These are phyloP conservation scores for Spea multiplicata DNA, from an alignment of 2,113 vertebrate species.

Conservation along the genomic window DNA sequence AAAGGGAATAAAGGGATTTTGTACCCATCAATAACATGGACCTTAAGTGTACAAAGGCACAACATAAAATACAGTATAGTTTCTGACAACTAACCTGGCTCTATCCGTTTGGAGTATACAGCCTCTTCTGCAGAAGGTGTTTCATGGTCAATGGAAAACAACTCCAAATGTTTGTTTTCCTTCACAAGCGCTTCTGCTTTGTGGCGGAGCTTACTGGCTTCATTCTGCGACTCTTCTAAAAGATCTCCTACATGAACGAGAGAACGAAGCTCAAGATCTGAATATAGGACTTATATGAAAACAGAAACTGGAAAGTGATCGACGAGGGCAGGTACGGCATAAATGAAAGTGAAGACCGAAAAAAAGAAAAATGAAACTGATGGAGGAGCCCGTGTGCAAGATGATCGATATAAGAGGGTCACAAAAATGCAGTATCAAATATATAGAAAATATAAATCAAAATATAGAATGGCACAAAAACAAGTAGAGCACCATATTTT, in stretches of 20 bases:
- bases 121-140: slow-evolving; percentile 36
- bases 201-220: slow-evolving; percentile 85
- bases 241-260: slow-evolving; percentile 74
- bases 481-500: no score
- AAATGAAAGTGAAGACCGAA: neutral
- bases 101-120: neutral
- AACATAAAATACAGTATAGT: no score
- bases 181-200: slow-evolving; percentile 89
- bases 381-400: neutral
- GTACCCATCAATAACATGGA: no score
- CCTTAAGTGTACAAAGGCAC: no score
- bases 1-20: no score
- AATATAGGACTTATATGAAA: neutral
- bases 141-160: slow-evolving; percentile 50
- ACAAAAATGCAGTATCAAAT: no score
- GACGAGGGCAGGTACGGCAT: neutral
- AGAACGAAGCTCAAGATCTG: slow-evolving; percentile 1
- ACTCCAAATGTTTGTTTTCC: slow-evolving; percentile 80
- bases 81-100: neutral
- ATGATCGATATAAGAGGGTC: neutral
- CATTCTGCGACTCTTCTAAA: slow-evolving; percentile 90
- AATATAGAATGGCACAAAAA: no score
- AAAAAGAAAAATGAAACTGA: neutral
- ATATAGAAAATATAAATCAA: no score
- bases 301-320: slow-evolving; percentile 14